A percentile compares a stretch with the other conserved stretches of the same genome.
Conservation (phyloP, 2,113 vertebrate genomes). For the Rhabdomys dilectus region DNA sequence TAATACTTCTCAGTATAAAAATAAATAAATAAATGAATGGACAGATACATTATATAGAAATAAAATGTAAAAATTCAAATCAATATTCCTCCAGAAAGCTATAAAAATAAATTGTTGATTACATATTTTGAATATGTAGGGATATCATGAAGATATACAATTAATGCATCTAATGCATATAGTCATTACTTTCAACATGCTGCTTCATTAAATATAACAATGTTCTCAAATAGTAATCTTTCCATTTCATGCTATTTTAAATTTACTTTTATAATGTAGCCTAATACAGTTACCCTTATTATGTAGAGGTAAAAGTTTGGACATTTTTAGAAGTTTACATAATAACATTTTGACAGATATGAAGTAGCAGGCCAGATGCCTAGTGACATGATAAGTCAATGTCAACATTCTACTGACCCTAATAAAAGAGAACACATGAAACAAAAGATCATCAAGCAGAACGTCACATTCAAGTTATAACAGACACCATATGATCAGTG, state of each 20-base stretch:
- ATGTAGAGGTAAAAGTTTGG: background rate
- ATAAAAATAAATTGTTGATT: background rate
- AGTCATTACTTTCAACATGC: background rate
- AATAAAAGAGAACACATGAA: constrained; percentile 78
- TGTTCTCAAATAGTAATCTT: background rate
- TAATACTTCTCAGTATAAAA: background rate
- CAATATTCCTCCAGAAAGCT: background rate
- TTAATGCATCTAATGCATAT: background rate
- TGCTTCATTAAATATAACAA: background rate
- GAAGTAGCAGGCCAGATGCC: constrained; percentile 79
- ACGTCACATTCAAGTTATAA: background rate
- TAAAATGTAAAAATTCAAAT: background rate
- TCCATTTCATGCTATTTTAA: background rate
- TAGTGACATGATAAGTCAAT: constrained; percentile 76
- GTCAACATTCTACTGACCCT: constrained; percentile 69
- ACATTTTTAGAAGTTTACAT: background rate
- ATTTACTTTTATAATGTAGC: background rate
- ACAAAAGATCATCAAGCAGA: constrained; percentile 51
- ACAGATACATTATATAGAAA: background rate
- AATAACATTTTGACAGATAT: constrained; percentile 54
- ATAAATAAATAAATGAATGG: background rate
- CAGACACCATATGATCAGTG: constrained; percentile 14
- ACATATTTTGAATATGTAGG: background rate
- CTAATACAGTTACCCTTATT: background rate
- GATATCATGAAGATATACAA: background rate